These are phyloP conservation scores for Drosophila neonasuta DNA, from an alignment of 2,888 invertebrate species.

Conservation along the genomic window DNA sequence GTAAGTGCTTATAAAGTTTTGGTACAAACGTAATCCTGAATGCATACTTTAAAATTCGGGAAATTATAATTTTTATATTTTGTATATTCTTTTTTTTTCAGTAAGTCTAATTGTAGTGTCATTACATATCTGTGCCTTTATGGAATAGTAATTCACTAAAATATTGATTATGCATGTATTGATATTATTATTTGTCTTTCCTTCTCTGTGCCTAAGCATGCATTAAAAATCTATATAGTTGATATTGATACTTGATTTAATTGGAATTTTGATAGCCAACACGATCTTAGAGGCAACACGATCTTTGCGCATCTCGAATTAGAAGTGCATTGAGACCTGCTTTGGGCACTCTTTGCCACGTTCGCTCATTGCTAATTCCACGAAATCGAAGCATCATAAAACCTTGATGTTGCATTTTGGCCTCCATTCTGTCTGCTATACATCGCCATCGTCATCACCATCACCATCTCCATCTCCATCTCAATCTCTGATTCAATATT, in stretches of 20 bases:
- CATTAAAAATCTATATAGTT: no score
- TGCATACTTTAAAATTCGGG: no score
- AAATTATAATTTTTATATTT: no score
- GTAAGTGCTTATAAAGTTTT: no score
- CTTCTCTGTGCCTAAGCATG: no score
- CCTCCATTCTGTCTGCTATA: slow-evolving; percentile 1
- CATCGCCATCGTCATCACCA: slow-evolving; percentile 14
- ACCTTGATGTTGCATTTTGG: slow-evolving; percentile 60
- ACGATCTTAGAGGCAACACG: not conserved
- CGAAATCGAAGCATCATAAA: slow-evolving; percentile 79
- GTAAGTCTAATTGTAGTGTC: no score
- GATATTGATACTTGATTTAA: not conserved
- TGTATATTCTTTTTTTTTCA: no score
- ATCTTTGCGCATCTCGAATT: slow-evolving; percentile 11
- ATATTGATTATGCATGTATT: no score
- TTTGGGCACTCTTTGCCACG: slow-evolving; percentile 29
- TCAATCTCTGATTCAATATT: slow-evolving; percentile 5
- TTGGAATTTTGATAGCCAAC: not conserved
- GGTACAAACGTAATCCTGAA: no score
- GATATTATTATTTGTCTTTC: no score
- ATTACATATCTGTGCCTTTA: no score
- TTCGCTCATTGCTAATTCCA: slow-evolving; percentile 77
- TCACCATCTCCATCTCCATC: slow-evolving; percentile 5
- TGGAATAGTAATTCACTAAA: no score
- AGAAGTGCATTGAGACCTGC: slow-evolving; percentile 15